Evolutionary conservation across 2,888 invertebrate genomes (phyloP).

Genomic region (Orthosia gothica): DNA sequence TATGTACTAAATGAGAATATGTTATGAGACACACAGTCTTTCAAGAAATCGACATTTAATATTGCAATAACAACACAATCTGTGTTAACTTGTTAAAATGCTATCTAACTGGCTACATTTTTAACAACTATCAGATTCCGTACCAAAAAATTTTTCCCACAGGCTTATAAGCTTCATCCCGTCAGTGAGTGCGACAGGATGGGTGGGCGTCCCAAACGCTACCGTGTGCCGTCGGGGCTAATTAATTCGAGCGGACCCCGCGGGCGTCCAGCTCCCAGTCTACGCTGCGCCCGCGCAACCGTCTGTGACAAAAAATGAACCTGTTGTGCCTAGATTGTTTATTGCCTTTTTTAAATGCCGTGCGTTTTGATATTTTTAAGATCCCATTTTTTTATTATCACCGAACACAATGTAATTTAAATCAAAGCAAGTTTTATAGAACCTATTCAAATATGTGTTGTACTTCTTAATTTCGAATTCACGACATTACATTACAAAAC

Average conservation of each 20-base stretch:
- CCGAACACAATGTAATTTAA: background rate
- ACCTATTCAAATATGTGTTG: background rate
- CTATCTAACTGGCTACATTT: background rate
- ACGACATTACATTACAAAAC: background rate
- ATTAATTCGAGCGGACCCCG: constrained; percentile 69
- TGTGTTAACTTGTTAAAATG: background rate
- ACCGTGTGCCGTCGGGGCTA: constrained; percentile 57
- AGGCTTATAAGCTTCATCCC: background rate
- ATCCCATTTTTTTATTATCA: background rate
- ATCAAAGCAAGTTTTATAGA: background rate
- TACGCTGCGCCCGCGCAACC: constrained; percentile 60
- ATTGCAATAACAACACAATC: background rate
- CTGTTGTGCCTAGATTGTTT: background rate
- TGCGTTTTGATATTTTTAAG: background rate
- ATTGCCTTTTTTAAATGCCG: background rate
- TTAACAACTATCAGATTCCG: background rate
- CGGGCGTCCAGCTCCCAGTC: constrained; percentile 67
- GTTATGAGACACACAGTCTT: background rate
- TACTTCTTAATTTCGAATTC: background rate
- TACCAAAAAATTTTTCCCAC: background rate
- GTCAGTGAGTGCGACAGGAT: constrained; percentile 43
- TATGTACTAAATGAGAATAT: background rate
- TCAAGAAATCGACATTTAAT: background rate
- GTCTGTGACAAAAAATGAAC: constrained; percentile 40
- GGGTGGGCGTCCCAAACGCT: constrained; percentile 70